Evolutionary conservation across 2,113 vertebrate genomes (phyloP), one percentile per base, ranked within the genome.

Genomic region (Silurus glanis): DNA sequence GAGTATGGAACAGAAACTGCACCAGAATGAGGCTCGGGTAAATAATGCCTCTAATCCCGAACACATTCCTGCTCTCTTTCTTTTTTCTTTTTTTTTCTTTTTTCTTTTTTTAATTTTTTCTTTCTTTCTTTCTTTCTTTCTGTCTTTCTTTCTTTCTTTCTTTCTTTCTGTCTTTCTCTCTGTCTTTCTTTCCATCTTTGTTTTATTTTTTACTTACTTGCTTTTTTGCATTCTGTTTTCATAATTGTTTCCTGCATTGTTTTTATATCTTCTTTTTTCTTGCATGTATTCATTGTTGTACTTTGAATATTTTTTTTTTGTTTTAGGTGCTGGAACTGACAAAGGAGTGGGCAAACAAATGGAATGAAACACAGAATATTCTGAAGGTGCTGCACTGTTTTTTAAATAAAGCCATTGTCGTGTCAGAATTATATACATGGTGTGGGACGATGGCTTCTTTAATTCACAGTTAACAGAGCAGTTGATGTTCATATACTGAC

Each of bases 301-400:
- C 37, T 28, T 83, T 55, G 3, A 28, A 28, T 28, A 2, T 17
- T 58, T 19, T 8, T 8, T 47, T 72, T 58, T 59, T 4, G 58
- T 23, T 69, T 2, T 87, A 99, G 98, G 98, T 99, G 14, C 93
- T 97, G 95, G 97, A 97, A 91, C 91, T 99, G 91, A 99, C 98
- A 4, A 99, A 99, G 90, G 98, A 99, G 87, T 99, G 98, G 98
- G 98, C 98, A 85, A 99, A 98, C 92, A 99, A 99, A 83, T 99
- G 98, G 98, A 99, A 98, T 83, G 98, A 99, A 94, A 99, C 98
- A 0, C 98, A 99, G 93, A 97, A 98, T 92, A 99, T 99, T 90
- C 94, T 99, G 55, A 99, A 97, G 95, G 98, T 98, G 69, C 17
- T 61, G 19, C 75, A 17, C n/a, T 76, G 14, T 76, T 25, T 55